Percentiles rank a stretch among this genome's conserved stretches.
phyloP scores from a whole-genome alignment of 2,113 vertebrate species.

The Forbesichthys agassizii region DNA sequence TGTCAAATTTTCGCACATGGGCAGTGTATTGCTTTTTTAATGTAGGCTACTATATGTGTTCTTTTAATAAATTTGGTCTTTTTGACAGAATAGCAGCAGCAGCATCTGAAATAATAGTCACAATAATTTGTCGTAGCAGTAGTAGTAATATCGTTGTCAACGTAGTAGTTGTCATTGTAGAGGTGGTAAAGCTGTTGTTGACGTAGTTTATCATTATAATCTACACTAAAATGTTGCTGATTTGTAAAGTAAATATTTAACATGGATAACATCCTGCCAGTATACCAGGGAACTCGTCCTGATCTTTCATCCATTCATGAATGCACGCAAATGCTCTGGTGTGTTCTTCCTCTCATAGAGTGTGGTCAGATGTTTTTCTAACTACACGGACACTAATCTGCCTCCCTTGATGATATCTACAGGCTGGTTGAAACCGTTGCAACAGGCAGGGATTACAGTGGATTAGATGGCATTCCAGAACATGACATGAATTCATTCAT shows the following conservation, averaged over 20 bases:
- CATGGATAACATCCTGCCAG: background rate
- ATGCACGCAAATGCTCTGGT: slow-evolving; percentile 18
- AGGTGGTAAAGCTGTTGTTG: too few species aligned
- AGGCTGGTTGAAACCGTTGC: slow-evolving; percentile 76
- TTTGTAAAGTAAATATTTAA: background rate
- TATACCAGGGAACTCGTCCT: background rate
- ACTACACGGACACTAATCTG: slow-evolving; percentile 67
- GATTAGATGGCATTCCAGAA: slow-evolving; percentile 68
- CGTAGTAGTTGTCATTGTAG: too few species aligned
- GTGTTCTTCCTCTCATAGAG: slow-evolving; percentile 35
- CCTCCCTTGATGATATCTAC: slow-evolving; percentile 74
- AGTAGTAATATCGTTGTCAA: too few species aligned
- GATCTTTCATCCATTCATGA: slow-evolving; percentile 30
- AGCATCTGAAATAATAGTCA: too few species aligned
- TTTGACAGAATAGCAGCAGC: too few species aligned
- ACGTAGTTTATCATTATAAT: background rate
- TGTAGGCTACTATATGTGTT: too few species aligned
- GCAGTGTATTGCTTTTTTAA: too few species aligned
- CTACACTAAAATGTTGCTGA: background rate
- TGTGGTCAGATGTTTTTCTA: slow-evolving; percentile 66
- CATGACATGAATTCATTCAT: slow-evolving; percentile 70
- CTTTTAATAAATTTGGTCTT: too few species aligned
- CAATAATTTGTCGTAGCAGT: too few species aligned
- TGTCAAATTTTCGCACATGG: too few species aligned
- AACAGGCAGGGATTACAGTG: slow-evolving; percentile 74